phyloP scores from a whole-genome alignment of 1,140 invertebrate species.

The Mycetomoellerius zeteki region DNA sequence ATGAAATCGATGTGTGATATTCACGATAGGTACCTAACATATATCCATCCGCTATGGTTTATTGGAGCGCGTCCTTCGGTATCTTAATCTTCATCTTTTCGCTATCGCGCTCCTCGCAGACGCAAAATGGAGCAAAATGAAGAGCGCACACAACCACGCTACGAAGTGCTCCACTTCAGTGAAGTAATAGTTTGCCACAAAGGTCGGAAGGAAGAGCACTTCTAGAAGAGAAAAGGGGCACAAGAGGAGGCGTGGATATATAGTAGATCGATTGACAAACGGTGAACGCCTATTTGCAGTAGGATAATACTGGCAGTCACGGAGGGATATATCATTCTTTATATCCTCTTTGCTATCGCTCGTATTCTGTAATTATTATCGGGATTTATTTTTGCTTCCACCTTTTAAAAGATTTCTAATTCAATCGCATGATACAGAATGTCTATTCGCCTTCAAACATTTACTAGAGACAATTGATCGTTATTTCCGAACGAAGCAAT shows the following conservation, averaged over 20 bases:
- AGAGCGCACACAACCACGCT: neutral
- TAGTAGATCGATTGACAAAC: constrained; percentile 53
- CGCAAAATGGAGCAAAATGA: neutral
- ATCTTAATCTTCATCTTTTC: neutral
- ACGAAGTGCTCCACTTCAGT: neutral
- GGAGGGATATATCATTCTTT: constrained; percentile 31
- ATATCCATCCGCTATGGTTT: neutral
- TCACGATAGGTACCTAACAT: neutral
- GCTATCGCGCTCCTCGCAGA: neutral
- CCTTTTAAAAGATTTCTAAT: neutral
- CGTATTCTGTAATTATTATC: neutral
- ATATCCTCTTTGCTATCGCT: constrained; percentile 4
- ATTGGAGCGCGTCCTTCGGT: neutral
- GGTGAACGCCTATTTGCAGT: constrained; percentile 61
- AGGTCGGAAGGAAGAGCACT: constrained; percentile 20
- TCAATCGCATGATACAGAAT: neutral
- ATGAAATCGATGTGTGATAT: neutral
- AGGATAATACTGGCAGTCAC: constrained; percentile 38
- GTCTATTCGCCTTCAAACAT: neutral
- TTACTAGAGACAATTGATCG: neutral
- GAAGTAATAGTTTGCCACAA: constrained; percentile 36
- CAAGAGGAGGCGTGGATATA: constrained; percentile 9
- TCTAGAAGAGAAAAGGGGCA: constrained; percentile 7
- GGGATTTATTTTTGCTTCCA: constrained; percentile 21
- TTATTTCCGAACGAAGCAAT: neutral